phyloP scores from a whole-genome alignment of 2,888 invertebrate species.

The Lutraria lutraria region DNA sequence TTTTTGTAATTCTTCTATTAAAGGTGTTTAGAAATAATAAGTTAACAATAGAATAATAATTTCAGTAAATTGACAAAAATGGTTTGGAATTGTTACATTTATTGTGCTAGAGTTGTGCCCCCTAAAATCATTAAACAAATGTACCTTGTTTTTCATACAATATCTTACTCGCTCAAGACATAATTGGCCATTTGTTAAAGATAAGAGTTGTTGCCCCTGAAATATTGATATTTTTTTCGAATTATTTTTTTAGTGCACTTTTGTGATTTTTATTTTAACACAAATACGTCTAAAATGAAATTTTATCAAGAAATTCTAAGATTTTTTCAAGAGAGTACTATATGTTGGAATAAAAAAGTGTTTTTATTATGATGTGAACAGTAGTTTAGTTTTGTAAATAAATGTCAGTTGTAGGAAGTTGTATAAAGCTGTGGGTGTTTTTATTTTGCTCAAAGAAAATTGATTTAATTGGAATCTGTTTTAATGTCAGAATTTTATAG shows the following conservation, averaged over 20 bases:
- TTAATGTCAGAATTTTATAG: slow-evolving; percentile 1
- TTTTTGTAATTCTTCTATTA: neutral
- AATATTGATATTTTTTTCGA: too few relatives aligned
- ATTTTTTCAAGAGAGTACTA: neutral
- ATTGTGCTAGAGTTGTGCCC: neutral
- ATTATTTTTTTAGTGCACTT: too few relatives aligned
- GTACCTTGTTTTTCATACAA: too few relatives aligned
- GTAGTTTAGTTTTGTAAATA: neutral
- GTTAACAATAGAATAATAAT: too few relatives aligned
- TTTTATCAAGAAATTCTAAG: too few relatives aligned
- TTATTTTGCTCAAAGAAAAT: neutral
- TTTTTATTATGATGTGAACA: neutral
- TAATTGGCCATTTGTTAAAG: too few relatives aligned
- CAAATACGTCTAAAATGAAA: too few relatives aligned
- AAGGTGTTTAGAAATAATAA: neutral
- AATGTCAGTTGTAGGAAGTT: neutral
- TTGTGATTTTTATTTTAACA: too few relatives aligned
- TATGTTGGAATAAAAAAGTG: neutral
- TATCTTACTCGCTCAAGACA: too few relatives aligned
- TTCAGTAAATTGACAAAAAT: neutral
- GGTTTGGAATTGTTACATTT: neutral
- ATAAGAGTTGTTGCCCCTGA: too few relatives aligned
- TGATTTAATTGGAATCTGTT: neutral
- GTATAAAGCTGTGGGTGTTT: neutral
- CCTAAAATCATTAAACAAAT: neutral